Evolutionary conservation across 2,113 vertebrate species (phyloP).

Genomic region (Osmerus mordax): DNA sequence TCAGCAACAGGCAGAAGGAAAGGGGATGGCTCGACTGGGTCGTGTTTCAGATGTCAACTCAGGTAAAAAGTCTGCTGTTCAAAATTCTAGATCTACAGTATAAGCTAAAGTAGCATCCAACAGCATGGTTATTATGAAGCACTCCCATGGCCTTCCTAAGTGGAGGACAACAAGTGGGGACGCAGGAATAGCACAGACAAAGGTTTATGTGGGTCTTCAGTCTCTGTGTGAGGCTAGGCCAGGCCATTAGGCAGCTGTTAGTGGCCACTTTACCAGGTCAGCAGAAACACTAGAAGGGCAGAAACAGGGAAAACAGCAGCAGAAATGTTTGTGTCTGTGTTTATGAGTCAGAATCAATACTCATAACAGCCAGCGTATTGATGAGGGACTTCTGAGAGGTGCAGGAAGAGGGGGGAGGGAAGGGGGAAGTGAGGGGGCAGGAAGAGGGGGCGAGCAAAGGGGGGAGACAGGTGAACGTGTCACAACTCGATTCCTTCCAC

Average conservation of each 20-base stretch:
- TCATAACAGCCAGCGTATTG: conserved; percentile 33
- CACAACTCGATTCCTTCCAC: too few species aligned
- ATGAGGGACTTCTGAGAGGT: conserved; percentile 7
- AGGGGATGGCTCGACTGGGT: too few species aligned
- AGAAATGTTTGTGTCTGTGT: conserved; percentile 38
- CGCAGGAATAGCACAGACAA: neutral
- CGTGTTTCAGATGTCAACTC: neutral
- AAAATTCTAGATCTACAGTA: neutral
- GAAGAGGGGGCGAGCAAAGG: too few species aligned
- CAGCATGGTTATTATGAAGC: too few species aligned
- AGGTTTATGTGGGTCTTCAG: neutral
- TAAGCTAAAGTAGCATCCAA: too few species aligned
- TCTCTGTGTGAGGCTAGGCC: neutral
- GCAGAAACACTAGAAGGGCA: conserved; percentile 57
- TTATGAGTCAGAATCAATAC: conserved; percentile 61
- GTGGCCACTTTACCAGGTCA: conserved; percentile 59
- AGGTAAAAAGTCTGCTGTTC: neutral
- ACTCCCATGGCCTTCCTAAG: too few species aligned
- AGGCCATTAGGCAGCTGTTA: conserved; percentile 60
- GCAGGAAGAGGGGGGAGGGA: neutral
- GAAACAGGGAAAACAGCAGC: conserved; percentile 38
- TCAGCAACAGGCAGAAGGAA: too few species aligned
- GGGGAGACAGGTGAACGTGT: too few species aligned
- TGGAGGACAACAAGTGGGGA: too few species aligned
- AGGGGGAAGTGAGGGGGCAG: neutral